Percentiles rank a stretch among this genome's conserved stretches.
Evolutionary conservation across 2,113 vertebrate species (phyloP).

Genomic region (Proterorhinus semilunaris): DNA sequence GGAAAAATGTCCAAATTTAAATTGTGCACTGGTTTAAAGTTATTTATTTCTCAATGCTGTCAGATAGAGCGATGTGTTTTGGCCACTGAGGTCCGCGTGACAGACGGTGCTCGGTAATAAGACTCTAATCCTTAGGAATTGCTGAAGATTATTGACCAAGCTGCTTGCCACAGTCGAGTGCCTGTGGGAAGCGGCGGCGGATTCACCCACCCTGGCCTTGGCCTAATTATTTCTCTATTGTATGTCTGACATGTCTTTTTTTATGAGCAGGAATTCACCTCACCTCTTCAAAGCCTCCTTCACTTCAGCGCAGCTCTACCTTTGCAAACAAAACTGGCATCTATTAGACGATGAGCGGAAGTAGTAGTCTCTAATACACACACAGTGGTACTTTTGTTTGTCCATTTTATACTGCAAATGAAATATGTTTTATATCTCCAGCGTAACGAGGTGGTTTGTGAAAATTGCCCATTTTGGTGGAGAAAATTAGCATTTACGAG

Average conservation of each 20-base stretch:
- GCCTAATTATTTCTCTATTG: slow-evolving; percentile 66
- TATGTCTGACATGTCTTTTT: slow-evolving; percentile 40
- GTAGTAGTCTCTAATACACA: background rate
- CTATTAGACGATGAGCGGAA: background rate
- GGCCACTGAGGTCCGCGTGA: slow-evolving; percentile 58
- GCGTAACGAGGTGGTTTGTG: slow-evolving; percentile 20
- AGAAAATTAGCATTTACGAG: slow-evolving; percentile 29
- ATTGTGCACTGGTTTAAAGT: background rate
- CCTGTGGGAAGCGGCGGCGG: slow-evolving; percentile 50
- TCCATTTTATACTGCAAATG: background rate
- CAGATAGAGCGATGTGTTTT: slow-evolving; percentile 45
- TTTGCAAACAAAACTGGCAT: slow-evolving; percentile 16
- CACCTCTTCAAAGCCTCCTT: background rate
- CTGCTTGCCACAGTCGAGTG: slow-evolving; percentile 75
- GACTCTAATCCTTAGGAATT: slow-evolving; percentile 77
- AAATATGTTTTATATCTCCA: background rate
- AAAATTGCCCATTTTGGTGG: slow-evolving; percentile 14
- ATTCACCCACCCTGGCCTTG: slow-evolving; percentile 55
- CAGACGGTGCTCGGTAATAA: slow-evolving; percentile 72
- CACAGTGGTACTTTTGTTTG: background rate
- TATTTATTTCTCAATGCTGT: slow-evolving; percentile 27
- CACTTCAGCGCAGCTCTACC: background rate
- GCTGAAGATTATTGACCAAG: slow-evolving; percentile 76
- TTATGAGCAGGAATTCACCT: slow-evolving; percentile 27
- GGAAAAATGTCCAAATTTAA: background rate